Base-by-base conservation (phyloP, 2,797 vertebrate genomes). In the Cottoperca gobio region DNA sequence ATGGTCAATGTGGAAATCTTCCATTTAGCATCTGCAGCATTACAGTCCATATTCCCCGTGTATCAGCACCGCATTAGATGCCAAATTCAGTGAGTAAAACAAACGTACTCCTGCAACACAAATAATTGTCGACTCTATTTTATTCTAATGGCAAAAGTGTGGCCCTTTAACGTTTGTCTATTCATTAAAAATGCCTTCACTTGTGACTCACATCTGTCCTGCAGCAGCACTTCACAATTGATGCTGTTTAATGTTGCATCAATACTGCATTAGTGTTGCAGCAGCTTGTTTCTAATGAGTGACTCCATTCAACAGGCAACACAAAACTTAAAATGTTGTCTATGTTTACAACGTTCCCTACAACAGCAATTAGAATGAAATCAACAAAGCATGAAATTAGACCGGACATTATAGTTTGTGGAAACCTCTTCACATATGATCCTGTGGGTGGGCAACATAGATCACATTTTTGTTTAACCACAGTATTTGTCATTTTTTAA, bases 171-270 rank as follows among this genome's bases (percentile, higher is more conserved):
- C 14, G 8, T 43, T 58, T 45, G 52, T 24, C n/a, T 40, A n/a
- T 54, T 55, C 1, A 42, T 55, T 50, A 37, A 17, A 70, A 65
- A 73, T 16, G 37, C 1, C 10, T 49, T 45, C 42, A 45, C 50
- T 39, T 45, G 55, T 50, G 43, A 37, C 19, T 50, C 9, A 5
- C 50, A 55, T 68, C 62, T 55, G 59, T 48, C 54, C 66, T 45
- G 42, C 66, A 67, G 54, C 72, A 72, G 62, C 57, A 45, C 53
- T 49, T 57, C 6, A n/a, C n/a, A 49, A 2, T 6, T 16, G 33
- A 63, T 35, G 33, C 66, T 46, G 68, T 58, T 80, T 58, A 60
- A 81, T 78, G 46, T 23, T 43, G 19, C 75, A 81, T 76, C 79
- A 76, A 48, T 73, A 59, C 72, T 67, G 55, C 64, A 79, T 70